Evolutionary conservation across 2,797 vertebrate species (phyloP), one percentile per base, ranked within the genome.

Genomic region (Glyptemys insculpta): DNA sequence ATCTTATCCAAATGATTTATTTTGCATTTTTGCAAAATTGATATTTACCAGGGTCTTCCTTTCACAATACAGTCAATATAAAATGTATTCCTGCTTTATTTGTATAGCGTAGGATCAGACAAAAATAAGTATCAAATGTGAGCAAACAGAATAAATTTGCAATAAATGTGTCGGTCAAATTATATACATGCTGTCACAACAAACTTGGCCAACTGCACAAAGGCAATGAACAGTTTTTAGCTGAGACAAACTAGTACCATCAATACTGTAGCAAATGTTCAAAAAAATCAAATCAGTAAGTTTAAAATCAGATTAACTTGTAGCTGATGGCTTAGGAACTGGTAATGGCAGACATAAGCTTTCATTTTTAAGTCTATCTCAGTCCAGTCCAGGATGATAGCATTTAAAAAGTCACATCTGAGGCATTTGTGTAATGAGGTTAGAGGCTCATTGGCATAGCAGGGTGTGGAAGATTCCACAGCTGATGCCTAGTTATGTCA

Each of bases 401-500:
- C 79, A 89, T 84, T 2, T 9, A 34, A 59, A 79, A 89, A 85
- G 12, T 3, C 0, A 34, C 6, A 80, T 10, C 11, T 14, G 8
- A 59, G 49, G 16, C 31, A 8, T 25, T 49, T 65, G 89, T 78
- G 59, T 52, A 27, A 1, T 1, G 44, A 37, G 88, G 57, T 88
- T 68, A 15, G 79, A 84, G 84, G 29, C 56, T 3, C 1, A 16
- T 6, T 7, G 27, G 59, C 1, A 0, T 1, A 56, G 79, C 14
- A 25, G 78, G 76, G 34, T 2, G 9, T 79, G 25, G 83, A 3
- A 56, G 47, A 4, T 34, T 47, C 25, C 2, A 6, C n/a, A 50
- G 31, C 68, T 14, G 0, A 1, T 1, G 12, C 3, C 37, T 34
- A 74, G 27, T 34, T 92, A 52, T 16, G 0, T 2, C 83, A 1